Conservation (phyloP, 1,140 invertebrate genomes). For the Gryllus bimaculatus region DNA sequence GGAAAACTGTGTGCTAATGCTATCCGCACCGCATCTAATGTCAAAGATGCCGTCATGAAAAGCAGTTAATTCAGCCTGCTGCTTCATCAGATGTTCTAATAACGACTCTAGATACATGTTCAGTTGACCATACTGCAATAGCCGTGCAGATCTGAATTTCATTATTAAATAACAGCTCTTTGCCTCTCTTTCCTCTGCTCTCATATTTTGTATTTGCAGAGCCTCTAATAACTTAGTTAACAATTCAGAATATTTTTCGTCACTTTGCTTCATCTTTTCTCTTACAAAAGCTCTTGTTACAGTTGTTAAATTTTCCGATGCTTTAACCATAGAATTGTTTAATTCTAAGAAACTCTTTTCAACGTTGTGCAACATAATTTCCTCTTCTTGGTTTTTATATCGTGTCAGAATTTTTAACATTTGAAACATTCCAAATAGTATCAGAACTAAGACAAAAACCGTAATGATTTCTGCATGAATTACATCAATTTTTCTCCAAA, state of each 20-base stretch:
- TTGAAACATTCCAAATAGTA: not conserved
- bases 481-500: no score
- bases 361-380: not conserved
- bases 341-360: not conserved
- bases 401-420: not conserved
- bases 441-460: not conserved
- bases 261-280: not conserved
- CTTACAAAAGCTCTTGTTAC: not conserved
- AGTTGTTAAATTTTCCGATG: not conserved
- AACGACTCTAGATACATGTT: not conserved
- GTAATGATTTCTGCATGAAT: not conserved
- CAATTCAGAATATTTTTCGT: not conserved
- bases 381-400: not conserved
- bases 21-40: not conserved
- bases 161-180: not conserved
- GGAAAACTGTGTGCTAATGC: not conserved
- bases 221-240: not conserved
- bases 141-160: not conserved
- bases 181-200: not conserved
- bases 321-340: not conserved
- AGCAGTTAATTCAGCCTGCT: not conserved
- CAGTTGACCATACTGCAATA: not conserved
- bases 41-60: not conserved
- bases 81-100: not conserved
- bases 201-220: not conserved